phyloP scores from a whole-genome alignment of 1,140 invertebrate species.

The Pseudachorutes palmiensis region DNA sequence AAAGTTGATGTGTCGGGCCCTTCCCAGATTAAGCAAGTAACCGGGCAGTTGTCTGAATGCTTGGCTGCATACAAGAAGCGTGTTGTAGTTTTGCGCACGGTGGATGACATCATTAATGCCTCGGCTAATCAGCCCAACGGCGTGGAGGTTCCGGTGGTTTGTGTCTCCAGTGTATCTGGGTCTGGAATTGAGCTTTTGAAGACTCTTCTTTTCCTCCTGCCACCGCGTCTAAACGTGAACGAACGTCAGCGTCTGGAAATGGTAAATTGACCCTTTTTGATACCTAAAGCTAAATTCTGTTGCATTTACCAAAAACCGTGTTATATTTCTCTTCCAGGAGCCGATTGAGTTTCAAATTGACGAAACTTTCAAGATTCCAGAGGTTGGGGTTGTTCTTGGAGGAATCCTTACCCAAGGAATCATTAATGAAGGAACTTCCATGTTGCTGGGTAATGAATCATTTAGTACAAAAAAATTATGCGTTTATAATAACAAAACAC shows the following conservation, averaged over 20 bases:
- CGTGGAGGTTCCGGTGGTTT: slow-evolving; percentile 73
- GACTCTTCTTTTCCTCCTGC: slow-evolving; percentile 65
- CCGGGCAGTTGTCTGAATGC: slow-evolving; percentile 39
- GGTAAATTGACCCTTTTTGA: slow-evolving; percentile 38
- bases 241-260: slow-evolving; percentile 65
- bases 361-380: slow-evolving; percentile 79
- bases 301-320: background rate
- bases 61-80: slow-evolving; percentile 19
- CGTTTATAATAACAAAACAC: no score
- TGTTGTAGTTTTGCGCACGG: slow-evolving; percentile 54
- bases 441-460: slow-evolving; percentile 56
- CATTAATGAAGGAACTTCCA: slow-evolving; percentile 69
- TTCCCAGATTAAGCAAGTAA: slow-evolving; percentile 47
- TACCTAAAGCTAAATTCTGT: background rate
- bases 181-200: slow-evolving; percentile 69
- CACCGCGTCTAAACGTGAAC: slow-evolving; percentile 57
- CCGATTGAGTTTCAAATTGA: slow-evolving; percentile 83
- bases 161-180: slow-evolving; percentile 90
- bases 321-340: slow-evolving; percentile 48
- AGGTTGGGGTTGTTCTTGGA: slow-evolving; percentile 64
- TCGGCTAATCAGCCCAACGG: slow-evolving; percentile 52
- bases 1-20: slow-evolving; percentile 65
- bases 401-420: slow-evolving; percentile 73
- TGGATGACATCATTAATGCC: slow-evolving; percentile 64
- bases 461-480: no score